Evolutionary conservation across 1,140 invertebrate species (phyloP).

Genomic region (Gryllus bimaculatus): DNA sequence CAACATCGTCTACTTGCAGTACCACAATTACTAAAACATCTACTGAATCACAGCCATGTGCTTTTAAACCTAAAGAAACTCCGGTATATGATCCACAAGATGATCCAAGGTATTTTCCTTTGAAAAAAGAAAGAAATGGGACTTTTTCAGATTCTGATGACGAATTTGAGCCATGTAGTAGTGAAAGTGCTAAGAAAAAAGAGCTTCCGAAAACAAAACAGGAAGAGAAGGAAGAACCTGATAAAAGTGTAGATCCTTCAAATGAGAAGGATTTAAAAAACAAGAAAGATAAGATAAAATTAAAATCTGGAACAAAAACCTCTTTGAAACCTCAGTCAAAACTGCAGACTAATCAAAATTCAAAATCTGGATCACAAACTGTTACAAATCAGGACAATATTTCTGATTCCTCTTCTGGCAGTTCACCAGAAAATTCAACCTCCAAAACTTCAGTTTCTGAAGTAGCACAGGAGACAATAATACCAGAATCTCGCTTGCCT

Average conservation of each 20-base stretch:
- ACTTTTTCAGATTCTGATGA: constrained; percentile 21
- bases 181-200: constrained; percentile 16
- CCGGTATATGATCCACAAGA: constrained; percentile 39
- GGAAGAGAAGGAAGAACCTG: constrained; percentile 12
- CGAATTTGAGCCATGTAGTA: constrained; percentile 19
- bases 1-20: constrained; percentile 12
- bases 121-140: constrained; percentile 41
- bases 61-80: constrained; percentile 11
- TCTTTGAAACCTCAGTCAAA: constrained; percentile 10
- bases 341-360: neutral
- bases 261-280: constrained; percentile 16
- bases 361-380: neutral
- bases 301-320: neutral
- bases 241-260: neutral
- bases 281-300: constrained; percentile 8
- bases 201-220: constrained; percentile 14
- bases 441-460: neutral
- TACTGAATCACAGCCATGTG: constrained; percentile 7
- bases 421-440: constrained; percentile 15
- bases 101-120: constrained; percentile 64
- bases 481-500: no score
- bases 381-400: neutral
- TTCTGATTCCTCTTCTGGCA: neutral
- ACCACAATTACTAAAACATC: constrained; percentile 16
- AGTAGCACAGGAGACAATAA: neutral